phyloP scores from a whole-genome alignment of 2,797 vertebrate species.

The Rhinichthys osculus region DNA sequence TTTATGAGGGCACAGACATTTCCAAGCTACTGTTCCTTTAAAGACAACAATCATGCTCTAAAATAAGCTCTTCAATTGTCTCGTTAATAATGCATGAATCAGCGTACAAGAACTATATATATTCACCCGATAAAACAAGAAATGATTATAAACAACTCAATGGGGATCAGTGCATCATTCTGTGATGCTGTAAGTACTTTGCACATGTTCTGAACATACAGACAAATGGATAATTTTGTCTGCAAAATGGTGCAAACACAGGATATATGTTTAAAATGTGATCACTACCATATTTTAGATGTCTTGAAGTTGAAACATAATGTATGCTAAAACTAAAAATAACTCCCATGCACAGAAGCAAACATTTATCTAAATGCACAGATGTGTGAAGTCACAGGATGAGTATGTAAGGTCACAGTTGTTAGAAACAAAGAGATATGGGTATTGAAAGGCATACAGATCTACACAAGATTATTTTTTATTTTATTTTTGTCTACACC shows the following conservation, averaged over 20 bases:
- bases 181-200: not conserved
- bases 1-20: not conserved
- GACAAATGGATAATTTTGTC: not conserved
- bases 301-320: not conserved
- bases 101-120: not conserved
- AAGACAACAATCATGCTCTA: not conserved
- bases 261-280: not conserved
- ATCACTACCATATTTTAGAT: not conserved
- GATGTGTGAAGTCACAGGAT: not conserved
- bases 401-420: not conserved
- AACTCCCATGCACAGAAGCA: not conserved
- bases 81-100: not conserved
- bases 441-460: not conserved
- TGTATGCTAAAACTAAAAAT: not conserved
- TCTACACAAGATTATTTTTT: not conserved
- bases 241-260: slow-evolving; percentile 3
- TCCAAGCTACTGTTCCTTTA: slow-evolving; percentile 1
- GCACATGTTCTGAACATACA: no score
- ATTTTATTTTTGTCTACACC: not conserved
- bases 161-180: not conserved
- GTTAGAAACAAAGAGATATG: not conserved
- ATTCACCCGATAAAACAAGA: not conserved
- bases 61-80: not conserved
- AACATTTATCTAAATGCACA: no score
- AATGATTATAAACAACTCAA: not conserved